phyloP scores from a whole-genome alignment of 2,113 vertebrate species.

The Nansenia antarctica region DNA sequence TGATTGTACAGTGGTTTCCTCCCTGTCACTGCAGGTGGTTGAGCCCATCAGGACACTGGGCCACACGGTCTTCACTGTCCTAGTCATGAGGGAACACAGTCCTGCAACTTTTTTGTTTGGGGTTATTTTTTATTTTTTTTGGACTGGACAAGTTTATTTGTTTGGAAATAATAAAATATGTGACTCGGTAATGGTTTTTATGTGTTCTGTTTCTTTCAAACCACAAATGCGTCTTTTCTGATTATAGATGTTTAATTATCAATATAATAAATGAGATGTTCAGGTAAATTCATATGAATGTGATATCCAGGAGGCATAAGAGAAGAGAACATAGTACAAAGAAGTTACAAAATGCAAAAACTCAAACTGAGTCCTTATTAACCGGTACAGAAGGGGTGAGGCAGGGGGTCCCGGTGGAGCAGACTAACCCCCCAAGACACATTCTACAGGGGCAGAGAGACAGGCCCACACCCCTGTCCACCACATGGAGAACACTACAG shows the following conservation, averaged over 20 bases:
- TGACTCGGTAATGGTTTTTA: slow-evolving; percentile 78
- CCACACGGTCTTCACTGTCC: slow-evolving; percentile 73
- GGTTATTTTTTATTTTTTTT: slow-evolving; percentile 71
- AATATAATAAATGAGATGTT: background rate
- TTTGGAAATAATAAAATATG: slow-evolving; percentile 83
- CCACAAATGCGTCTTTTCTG: background rate
- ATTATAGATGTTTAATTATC: too few relatives aligned
- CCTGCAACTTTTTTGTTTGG: slow-evolving; percentile 69
- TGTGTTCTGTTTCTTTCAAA: slow-evolving; percentile 57
- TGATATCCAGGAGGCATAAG: background rate
- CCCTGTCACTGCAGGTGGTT: slow-evolving; percentile 73
- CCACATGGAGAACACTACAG: background rate
- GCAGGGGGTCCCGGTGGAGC: background rate
- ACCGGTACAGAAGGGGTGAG: background rate
- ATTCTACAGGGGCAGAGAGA: background rate
- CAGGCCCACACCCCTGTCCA: background rate
- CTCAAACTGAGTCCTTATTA: background rate
- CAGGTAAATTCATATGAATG: background rate
- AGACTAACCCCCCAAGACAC: background rate
- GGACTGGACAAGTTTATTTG: slow-evolving; percentile 82
- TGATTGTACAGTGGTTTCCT: slow-evolving; percentile 80
- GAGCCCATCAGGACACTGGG: slow-evolving; percentile 70
- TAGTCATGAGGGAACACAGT: slow-evolving; percentile 72
- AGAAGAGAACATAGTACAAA: background rate
- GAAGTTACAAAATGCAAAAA: background rate